These are phyloP conservation scores for Mongoloraphidia duomilia DNA, from an alignment of 2,888 invertebrate species.

Conservation along the genomic window DNA sequence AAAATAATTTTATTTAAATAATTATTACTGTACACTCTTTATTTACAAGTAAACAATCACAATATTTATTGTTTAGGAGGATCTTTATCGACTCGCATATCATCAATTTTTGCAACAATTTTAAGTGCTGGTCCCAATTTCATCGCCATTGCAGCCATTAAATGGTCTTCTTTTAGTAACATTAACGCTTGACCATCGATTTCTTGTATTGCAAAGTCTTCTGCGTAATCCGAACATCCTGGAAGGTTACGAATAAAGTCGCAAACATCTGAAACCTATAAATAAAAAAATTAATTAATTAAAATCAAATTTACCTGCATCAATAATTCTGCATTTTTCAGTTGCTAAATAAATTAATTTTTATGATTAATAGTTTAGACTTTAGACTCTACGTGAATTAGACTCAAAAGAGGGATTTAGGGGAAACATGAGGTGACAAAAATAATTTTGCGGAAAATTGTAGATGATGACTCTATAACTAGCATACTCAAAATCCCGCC, in stretches of 20 bases:
- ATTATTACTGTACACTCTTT: too few relatives aligned
- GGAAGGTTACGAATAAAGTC: constrained; percentile 80
- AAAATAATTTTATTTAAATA: too few relatives aligned
- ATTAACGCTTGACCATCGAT: constrained; percentile 92
- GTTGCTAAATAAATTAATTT: too few relatives aligned
- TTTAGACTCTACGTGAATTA: too few relatives aligned
- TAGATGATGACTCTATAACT: too few relatives aligned
- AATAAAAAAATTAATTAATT: constrained; percentile 10
- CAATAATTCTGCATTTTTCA: too few relatives aligned
- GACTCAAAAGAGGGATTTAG: too few relatives aligned
- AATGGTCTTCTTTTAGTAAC: constrained; percentile 82
- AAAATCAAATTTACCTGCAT: too few relatives aligned
- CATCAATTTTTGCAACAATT: constrained; percentile 83
- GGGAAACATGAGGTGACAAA: too few relatives aligned
- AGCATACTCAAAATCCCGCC: too few relatives aligned
- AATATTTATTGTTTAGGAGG: constrained; percentile 22
- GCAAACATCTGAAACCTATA: constrained; percentile 70
- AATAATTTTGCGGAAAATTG: background rate
- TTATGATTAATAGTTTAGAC: too few relatives aligned
- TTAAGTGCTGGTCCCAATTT: constrained; percentile 92
- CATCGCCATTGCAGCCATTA: constrained; percentile 89
- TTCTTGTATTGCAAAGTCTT: constrained; percentile 88
- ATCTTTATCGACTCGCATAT: constrained; percentile 53
- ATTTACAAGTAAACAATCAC: too few relatives aligned
- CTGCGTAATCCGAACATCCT: constrained; percentile 84